Percentiles rank a stretch among this genome's conserved stretches.
Evolutionary conservation across 2,888 invertebrate species (phyloP).

Genomic region (Ecliptopera silaceata): DNA sequence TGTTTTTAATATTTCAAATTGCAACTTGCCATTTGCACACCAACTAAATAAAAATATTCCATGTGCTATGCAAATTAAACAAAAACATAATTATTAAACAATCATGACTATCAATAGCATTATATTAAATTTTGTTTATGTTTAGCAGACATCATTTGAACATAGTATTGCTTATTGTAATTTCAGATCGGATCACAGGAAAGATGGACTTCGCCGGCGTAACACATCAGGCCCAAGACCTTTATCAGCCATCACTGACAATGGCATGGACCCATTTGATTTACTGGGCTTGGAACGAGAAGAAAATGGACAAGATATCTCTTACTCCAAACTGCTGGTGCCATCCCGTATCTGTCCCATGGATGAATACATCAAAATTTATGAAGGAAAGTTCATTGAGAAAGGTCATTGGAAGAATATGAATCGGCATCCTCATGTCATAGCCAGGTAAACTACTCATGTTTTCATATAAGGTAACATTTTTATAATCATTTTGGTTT

Average conservation of each 20-base stretch:
- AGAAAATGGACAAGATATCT: constrained; percentile 95
- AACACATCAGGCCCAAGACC: constrained; percentile 93
- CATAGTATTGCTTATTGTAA: background rate
- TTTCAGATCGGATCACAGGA: constrained; percentile 83
- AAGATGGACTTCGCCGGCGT: constrained; percentile 89
- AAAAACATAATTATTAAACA: too few species aligned
- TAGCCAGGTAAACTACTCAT: constrained; percentile 75
- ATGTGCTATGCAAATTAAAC: too few species aligned
- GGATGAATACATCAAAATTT: constrained; percentile 76
- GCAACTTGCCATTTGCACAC: too few species aligned
- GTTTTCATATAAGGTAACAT: background rate
- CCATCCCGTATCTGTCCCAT: constrained; percentile 84
- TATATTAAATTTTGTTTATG: too few species aligned
- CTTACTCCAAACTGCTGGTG: constrained; percentile 92
- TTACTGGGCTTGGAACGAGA: constrained; percentile 91
- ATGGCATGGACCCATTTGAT: constrained; percentile 92
- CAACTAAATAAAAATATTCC: too few species aligned
- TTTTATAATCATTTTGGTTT: background rate
- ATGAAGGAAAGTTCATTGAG: constrained; percentile 73
- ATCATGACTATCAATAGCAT: too few species aligned
- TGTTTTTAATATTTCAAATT: too few species aligned
- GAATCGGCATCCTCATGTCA: constrained; percentile 79
- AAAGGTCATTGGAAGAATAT: constrained; percentile 60
- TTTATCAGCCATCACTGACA: constrained; percentile 92
- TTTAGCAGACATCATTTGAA: background rate